Evolutionary conservation across 2,888 invertebrate species (phyloP).

Genomic region (Cryptocephalus primarius): DNA sequence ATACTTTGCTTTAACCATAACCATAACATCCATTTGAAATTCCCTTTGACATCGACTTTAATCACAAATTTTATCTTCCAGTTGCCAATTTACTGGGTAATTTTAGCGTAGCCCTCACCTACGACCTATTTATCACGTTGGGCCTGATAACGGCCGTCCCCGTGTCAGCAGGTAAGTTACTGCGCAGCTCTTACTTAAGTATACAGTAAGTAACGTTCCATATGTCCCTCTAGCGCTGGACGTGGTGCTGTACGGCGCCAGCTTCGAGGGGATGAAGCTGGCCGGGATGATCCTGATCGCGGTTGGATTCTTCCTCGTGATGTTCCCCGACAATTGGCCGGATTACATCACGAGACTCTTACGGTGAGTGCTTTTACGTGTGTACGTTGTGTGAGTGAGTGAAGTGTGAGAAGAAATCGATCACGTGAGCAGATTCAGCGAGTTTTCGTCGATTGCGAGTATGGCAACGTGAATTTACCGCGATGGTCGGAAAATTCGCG

Average conservation of each 20-base stretch:
- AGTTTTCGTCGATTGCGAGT: too few species aligned
- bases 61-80: slow-evolving; percentile 38
- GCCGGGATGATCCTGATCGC: slow-evolving; percentile 87
- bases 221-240: slow-evolving; percentile 58
- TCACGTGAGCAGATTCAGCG: too few species aligned
- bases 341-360: slow-evolving; percentile 84
- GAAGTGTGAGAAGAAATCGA: too few species aligned
- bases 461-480: too few species aligned
- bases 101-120: slow-evolving; percentile 87
- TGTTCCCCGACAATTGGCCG: slow-evolving; percentile 95
- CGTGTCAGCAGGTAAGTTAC: slow-evolving; percentile 73
- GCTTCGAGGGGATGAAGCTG: slow-evolving; percentile 89
- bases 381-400: not conserved
- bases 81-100: slow-evolving; percentile 88
- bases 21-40: too few species aligned
- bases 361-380: slow-evolving; percentile 48
- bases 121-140: slow-evolving; percentile 88
- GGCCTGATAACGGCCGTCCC: slow-evolving; percentile 91
- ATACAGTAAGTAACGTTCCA: too few species aligned
- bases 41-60: too few species aligned
- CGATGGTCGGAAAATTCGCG: too few species aligned
- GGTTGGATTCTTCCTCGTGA: slow-evolving; percentile 84
- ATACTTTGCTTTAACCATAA: too few species aligned
- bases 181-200: not conserved
- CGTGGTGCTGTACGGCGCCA: slow-evolving; percentile 71